Base-by-base conservation (phyloP, 2,888 invertebrate species). In the Panopea generosa region DNA sequence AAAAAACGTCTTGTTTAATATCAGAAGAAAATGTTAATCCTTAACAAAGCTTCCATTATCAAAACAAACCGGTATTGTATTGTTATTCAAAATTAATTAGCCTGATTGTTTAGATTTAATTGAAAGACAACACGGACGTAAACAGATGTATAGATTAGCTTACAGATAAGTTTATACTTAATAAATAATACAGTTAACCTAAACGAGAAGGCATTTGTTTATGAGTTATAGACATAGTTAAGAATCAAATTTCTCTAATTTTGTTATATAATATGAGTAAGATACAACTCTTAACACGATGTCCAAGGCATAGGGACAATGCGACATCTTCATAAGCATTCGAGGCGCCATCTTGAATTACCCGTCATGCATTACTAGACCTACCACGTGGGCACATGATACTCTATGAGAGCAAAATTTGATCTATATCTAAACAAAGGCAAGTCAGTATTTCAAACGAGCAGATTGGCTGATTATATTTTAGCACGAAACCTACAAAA, bases 361-460 rank as follows among this genome's bases (percentile, higher is more conserved):
- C 79, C 75, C 75, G 79, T 69, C 69, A 80, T 57, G 72, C 71
- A 76, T 80, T 72, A 52, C 52, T 72, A 76, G 75, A 80, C 79
- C 79, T 66, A 72, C 75, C 79, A 66, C 76, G 69, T 47, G 65
- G 68, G 27, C 50, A 77, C 61, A 60, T 66, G 73, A 72, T 72
- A 72, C 65, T 16, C 27, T 53, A 20, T 22, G 66, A 80, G 72
- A 72, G 62, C 38, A 66, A 69, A 80, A 80, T 53, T 57, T 72
- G 75, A 80, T 80, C 72, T 62, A 43, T 56, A 72, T 49, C 40
- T n/a, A 38, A 72, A 80, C 79, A 80, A 80, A 66, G 62, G 47
- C 27, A 43, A 72, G 59, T 77, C 67, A 60, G 77, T 60, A 33
- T 77, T 60, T 62, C 72, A 68, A 68, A 69, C 59, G 60, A 53